These are phyloP conservation scores for Marisa cornuarietis DNA, from an alignment of 1,140 invertebrate genomes.

Conservation along the genomic window DNA sequence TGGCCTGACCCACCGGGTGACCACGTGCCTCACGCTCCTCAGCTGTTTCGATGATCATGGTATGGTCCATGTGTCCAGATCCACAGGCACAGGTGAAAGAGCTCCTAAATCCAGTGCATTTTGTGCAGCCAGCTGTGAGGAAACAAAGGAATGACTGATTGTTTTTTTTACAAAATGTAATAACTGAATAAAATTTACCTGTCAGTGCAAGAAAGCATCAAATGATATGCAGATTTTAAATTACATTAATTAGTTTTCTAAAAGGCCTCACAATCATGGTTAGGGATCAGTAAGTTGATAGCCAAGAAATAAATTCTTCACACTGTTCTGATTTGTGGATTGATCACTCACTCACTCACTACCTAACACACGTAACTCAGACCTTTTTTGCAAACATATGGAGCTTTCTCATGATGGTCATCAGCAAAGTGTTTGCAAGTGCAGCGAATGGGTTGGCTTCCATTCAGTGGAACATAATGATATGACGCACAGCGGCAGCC, in stretches of 20 bases:
- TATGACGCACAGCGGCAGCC: conserved; percentile 62
- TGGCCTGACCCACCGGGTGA: conserved; percentile 64
- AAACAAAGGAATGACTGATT: neutral
- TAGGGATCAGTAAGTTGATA: too few relatives aligned
- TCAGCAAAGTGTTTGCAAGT: conserved; percentile 64
- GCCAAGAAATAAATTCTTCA: too few relatives aligned
- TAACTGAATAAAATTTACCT: too few relatives aligned
- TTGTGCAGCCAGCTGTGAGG: conserved; percentile 53
- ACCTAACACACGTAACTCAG: neutral
- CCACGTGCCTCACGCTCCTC: conserved; percentile 62
- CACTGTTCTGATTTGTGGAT: too few relatives aligned
- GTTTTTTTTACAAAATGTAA: neutral
- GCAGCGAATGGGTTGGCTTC: conserved; percentile 60
- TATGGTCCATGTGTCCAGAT: conserved; percentile 53
- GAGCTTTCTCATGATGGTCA: conserved; percentile 54
- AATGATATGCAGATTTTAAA: neutral
- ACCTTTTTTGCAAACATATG: conserved; percentile 61
- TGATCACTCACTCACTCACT: neutral
- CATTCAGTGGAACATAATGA: conserved; percentile 64
- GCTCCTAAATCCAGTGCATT: conserved; percentile 64
- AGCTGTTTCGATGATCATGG: conserved; percentile 63
- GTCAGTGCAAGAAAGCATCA: too few relatives aligned
- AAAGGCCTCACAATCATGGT: too few relatives aligned
- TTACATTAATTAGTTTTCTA: neutral
- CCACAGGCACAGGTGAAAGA: conserved; percentile 66